A percentile compares a stretch with the other conserved stretches of the same genome.
Evolutionary conservation across 2,888 invertebrate genomes (phyloP).

Genomic region (Caenorhabditis sp.): DNA sequence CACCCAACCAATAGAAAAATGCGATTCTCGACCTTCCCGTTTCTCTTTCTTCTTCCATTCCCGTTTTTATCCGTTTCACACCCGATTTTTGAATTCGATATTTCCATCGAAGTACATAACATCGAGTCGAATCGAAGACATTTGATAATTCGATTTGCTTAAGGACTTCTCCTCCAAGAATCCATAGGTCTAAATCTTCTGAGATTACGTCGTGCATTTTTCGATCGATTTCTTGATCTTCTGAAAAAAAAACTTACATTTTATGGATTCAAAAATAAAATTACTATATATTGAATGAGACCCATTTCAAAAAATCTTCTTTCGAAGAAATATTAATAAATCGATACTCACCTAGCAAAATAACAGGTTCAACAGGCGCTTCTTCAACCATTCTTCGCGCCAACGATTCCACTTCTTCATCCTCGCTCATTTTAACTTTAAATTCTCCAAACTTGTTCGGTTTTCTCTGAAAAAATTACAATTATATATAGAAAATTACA

Average conservation of each 20-base stretch:
- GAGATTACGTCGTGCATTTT: conserved; percentile 55
- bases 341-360: conserved; percentile 4
- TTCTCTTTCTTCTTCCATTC: conserved; percentile 48
- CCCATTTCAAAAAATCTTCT: background rate
- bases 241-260: too few relatives aligned
- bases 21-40: conserved; percentile 61
- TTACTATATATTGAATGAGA: too few relatives aligned
- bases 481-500: background rate
- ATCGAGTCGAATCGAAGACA: conserved; percentile 43
- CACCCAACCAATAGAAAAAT: conserved; percentile 67
- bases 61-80: conserved; percentile 47
- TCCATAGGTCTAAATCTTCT: conserved; percentile 51
- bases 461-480: conserved; percentile 7
- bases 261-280: too few relatives aligned
- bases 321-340: too few relatives aligned
- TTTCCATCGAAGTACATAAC: conserved; percentile 65
- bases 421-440: conserved; percentile 14
- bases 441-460: conserved; percentile 20
- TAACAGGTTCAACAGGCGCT: conserved; percentile 19
- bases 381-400: conserved; percentile 15
- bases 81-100: conserved; percentile 61
- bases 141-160: conserved; percentile 37
- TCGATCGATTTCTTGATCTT: conserved; percentile 51
- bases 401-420: conserved; percentile 18
- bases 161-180: conserved; percentile 50